Conservation (phyloP, 2,113 vertebrate genomes). For the Phaethon lepturus region DNA sequence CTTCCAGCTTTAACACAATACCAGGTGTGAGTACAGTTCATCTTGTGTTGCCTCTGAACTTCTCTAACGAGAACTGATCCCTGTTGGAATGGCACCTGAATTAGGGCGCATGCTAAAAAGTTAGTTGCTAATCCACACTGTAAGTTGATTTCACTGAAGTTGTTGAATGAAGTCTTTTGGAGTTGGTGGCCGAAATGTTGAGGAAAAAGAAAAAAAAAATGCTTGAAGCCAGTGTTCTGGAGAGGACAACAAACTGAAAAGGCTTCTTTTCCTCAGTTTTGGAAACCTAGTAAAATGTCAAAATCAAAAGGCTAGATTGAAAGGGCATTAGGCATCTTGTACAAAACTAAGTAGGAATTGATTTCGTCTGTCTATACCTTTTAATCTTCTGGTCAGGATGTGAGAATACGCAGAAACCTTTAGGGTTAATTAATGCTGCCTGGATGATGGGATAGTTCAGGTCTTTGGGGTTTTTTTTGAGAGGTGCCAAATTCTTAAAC, state of each 20-base stretch:
- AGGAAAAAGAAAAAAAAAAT: not conserved
- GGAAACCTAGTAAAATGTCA: not conserved
- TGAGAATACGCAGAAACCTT: not conserved
- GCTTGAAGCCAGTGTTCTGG: not conserved
- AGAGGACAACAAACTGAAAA: not conserved
- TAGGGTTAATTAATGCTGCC: not conserved
- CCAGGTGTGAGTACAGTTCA: not conserved
- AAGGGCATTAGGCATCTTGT: not conserved
- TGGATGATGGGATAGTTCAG: not conserved
- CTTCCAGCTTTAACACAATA: not conserved
- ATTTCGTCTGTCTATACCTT: not conserved
- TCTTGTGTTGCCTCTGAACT: not conserved
- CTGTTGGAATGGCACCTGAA: not conserved
- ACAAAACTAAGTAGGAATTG: not conserved
- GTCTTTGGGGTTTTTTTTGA: fast-evolving
- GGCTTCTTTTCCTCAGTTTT: not conserved
- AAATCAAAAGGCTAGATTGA: not conserved
- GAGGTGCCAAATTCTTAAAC: fast-evolving
- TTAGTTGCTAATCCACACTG: fast-evolving
- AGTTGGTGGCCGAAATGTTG: not conserved
- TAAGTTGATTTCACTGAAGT: not conserved
- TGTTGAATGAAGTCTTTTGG: not conserved
- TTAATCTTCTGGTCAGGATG: not conserved
- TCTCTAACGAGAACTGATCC: fast-evolving
- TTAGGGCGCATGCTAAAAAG: not conserved